Evolutionary conservation across 2,888 invertebrate species (phyloP).

Genomic region (Auanema sp.): DNA sequence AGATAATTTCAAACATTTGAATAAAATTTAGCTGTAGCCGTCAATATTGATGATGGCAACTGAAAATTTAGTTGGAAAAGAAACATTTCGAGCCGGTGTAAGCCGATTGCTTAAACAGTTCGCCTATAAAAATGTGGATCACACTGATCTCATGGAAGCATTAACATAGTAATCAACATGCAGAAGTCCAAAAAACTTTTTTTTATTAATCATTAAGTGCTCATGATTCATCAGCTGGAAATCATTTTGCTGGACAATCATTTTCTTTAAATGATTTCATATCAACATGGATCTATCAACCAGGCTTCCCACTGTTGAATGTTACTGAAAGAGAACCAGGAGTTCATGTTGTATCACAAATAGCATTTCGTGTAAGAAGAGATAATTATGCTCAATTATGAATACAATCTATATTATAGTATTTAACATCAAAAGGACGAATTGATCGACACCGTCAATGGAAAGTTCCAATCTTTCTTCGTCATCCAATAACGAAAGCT

Average conservation of each 20-base stretch:
- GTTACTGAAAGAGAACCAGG: conserved; percentile 19
- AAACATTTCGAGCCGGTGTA: conserved; percentile 44
- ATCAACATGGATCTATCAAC: conserved; percentile 50
- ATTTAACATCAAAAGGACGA: conserved; percentile 6
- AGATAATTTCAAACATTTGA: not conserved
- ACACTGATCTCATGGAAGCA: conserved; percentile 46
- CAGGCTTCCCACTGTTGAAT: conserved; percentile 44
- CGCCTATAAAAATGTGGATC: conserved; percentile 48
- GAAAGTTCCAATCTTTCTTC: conserved; percentile 51
- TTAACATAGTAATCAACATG: conserved; percentile 34
- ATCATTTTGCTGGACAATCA: conserved; percentile 36
- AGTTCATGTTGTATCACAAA: conserved; percentile 2
- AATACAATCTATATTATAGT: conserved; percentile 7
- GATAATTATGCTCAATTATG: conserved; percentile 17
- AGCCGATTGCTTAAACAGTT: conserved; percentile 35
- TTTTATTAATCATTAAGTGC: conserved; percentile 25
- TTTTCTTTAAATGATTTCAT: conserved; percentile 46
- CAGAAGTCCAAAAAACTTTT: not conserved
- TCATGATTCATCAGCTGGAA: conserved; percentile 41
- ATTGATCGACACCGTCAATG: conserved; percentile 27
- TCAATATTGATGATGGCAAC: conserved; percentile 47
- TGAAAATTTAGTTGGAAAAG: conserved; percentile 39
- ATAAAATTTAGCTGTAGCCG: conserved; percentile 24
- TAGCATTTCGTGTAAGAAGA: not conserved
- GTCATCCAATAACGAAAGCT: conserved; percentile 30